Percentiles rank a stretch among this genome's conserved stretches.
Evolutionary conservation across 1,140 invertebrate genomes (phyloP).

Genomic region (Lamellibrachia luymesi): DNA sequence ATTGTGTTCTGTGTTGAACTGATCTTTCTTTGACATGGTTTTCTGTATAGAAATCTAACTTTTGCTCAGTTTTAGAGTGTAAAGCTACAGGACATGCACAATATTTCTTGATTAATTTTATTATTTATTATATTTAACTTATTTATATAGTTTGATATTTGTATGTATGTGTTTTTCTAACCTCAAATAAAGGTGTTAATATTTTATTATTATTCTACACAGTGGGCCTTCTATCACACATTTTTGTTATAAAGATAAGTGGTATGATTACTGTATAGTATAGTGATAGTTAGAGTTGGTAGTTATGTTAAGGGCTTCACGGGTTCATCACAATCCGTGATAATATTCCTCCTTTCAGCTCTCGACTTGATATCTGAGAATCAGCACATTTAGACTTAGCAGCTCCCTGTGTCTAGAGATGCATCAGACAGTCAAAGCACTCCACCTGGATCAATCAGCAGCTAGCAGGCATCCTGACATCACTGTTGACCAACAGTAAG

Average conservation of each 20-base stretch:
- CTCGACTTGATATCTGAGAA: not conserved
- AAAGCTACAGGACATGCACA: no score
- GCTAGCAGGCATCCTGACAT: no score
- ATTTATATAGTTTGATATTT: not conserved
- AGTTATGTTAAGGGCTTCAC: not conserved
- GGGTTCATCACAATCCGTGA: not conserved
- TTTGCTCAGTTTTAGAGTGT: no score
- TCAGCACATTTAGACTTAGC: not conserved
- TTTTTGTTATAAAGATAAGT: not conserved
- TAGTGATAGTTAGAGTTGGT: not conserved
- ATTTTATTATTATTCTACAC: not conserved
- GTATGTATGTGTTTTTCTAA: not conserved
- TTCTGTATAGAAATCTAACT: no score
- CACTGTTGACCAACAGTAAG: no score
- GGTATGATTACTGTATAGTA: not conserved
- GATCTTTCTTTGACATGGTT: no score
- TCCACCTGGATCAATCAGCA: no score
- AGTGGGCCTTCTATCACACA: not conserved
- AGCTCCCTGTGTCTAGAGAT: no score
- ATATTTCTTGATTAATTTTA: no score
- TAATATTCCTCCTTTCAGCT: not conserved
- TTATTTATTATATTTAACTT: not conserved
- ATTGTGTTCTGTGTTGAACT: no score
- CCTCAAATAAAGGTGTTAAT: not conserved
- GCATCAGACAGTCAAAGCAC: no score